A percentile compares a stretch with the other conserved stretches of the same genome.
Evolutionary conservation across 2,797 vertebrate genomes (phyloP).

Genomic region (Lepilemur septentrionalis): DNA sequence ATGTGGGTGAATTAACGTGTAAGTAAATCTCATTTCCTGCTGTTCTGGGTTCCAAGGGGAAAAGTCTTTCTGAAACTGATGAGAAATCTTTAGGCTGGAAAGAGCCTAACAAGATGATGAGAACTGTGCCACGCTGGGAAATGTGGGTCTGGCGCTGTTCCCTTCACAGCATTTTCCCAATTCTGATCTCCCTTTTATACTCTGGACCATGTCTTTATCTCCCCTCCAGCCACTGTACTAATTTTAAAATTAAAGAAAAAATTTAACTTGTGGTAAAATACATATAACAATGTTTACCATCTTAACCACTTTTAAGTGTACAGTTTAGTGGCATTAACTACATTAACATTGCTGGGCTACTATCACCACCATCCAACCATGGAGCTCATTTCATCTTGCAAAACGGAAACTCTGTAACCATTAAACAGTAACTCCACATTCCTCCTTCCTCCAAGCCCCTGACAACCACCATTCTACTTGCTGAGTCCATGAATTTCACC

Average conservation of each 20-base stretch:
- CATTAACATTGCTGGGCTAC: background rate
- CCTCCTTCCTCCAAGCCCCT: background rate
- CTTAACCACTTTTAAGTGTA: conserved; percentile 3
- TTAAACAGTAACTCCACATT: background rate
- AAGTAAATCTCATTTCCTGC: background rate
- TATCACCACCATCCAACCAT: background rate
- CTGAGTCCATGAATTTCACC: background rate
- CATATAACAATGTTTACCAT: background rate
- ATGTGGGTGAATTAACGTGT: background rate
- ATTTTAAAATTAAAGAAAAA: background rate
- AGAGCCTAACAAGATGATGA: background rate
- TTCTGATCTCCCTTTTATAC: background rate
- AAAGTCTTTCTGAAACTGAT: background rate
- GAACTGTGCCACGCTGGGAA: background rate
- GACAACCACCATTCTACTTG: background rate
- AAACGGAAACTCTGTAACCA: background rate
- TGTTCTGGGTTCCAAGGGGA: background rate
- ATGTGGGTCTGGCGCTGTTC: background rate
- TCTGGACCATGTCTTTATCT: background rate
- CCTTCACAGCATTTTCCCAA: background rate
- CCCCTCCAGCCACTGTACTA: background rate
- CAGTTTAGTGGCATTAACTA: background rate
- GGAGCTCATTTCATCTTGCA: background rate
- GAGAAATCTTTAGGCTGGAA: background rate
- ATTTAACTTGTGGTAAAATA: background rate